Evolutionary conservation across 2,797 vertebrate genomes (phyloP).

Genomic region (Gouania willdenowi): DNA sequence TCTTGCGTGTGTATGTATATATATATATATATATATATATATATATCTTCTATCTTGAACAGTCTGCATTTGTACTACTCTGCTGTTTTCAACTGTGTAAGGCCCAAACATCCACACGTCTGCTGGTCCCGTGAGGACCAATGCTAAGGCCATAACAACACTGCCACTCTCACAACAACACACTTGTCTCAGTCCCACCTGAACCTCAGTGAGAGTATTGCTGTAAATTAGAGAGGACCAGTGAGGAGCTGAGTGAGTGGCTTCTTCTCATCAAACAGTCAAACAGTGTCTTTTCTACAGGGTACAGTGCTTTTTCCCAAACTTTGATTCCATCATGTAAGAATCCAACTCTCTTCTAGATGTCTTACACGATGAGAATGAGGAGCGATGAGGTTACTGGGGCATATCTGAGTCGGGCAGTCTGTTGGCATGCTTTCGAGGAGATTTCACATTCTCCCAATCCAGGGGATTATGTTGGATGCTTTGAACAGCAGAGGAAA

Average conservation of each 20-base stretch:
- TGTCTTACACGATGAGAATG: slow-evolving; percentile 14
- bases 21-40: slow-evolving; percentile 31
- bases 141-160: slow-evolving; percentile 49
- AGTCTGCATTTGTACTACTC: slow-evolving; percentile 46
- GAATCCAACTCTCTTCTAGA: slow-evolving; percentile 38
- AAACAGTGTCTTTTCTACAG: slow-evolving; percentile 32
- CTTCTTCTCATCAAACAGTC: slow-evolving; percentile 23
- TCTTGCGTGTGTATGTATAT: slow-evolving; percentile 47
- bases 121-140: slow-evolving; percentile 46
- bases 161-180: slow-evolving; percentile 28
- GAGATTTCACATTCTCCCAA: slow-evolving; percentile 41
- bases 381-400: slow-evolving; percentile 28
- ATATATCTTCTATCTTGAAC: slow-evolving; percentile 58
- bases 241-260: slow-evolving; percentile 27
- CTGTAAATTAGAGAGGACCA: slow-evolving; percentile 38
- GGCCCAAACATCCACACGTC: slow-evolving; percentile 59
- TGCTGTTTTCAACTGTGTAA: slow-evolving; percentile 55
- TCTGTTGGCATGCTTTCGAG: slow-evolving; percentile 41
- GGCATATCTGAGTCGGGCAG: slow-evolving; percentile 34
- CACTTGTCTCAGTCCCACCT: slow-evolving; percentile 15
- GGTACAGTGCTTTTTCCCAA: slow-evolving; percentile 17
- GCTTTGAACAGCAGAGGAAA: slow-evolving; percentile 47
- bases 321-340: slow-evolving; percentile 38
- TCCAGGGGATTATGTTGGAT: slow-evolving; percentile 50
- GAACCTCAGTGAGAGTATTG: slow-evolving; percentile 48